Conservation (phyloP, 2,113 vertebrate species). For the Periophthalmodon schlosseri region DNA sequence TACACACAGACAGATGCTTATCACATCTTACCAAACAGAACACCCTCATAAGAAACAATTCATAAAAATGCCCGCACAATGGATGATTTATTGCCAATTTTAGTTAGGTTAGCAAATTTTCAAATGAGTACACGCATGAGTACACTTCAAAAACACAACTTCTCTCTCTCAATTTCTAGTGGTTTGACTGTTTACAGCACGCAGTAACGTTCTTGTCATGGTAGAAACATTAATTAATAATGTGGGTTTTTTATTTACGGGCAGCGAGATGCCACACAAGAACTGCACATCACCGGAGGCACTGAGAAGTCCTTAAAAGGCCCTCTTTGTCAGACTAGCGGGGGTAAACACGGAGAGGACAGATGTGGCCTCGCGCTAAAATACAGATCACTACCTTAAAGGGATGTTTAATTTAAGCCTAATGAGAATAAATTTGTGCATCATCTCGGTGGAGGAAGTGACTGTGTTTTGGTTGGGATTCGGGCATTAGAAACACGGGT, state of each 20-base stretch:
- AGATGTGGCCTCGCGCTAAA: constrained; percentile 77
- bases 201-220: constrained; percentile 34
- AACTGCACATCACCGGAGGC: constrained; percentile 79
- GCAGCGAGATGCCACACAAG: constrained; percentile 78
- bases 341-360: constrained; percentile 73
- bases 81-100: constrained; percentile 28
- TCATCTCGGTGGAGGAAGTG: constrained; percentile 55
- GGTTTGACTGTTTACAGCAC: constrained; percentile 62
- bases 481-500: constrained; percentile 12
- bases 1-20: constrained; percentile 61
- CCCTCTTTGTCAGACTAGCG: constrained; percentile 66
- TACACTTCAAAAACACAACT: constrained; percentile 36
- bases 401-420: constrained; percentile 65
- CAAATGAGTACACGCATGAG: constrained; percentile 8
- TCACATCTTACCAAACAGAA: constrained; percentile 49
- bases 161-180: constrained; percentile 25
- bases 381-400: constrained; percentile 73
- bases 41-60: constrained; percentile 45
- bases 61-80: constrained; percentile 8
- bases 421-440: constrained; percentile 75
- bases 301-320: constrained; percentile 64
- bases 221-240: constrained; percentile 66
- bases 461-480: constrained; percentile 37
- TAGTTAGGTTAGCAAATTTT: constrained; percentile 27
- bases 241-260: constrained; percentile 74